A percentile compares a stretch with the other conserved stretches of the same genome.
These are phyloP conservation scores for Stylophora pistillata DNA, from an alignment of 64 coral and sea anemone genomes.

Conservation along the genomic window DNA sequence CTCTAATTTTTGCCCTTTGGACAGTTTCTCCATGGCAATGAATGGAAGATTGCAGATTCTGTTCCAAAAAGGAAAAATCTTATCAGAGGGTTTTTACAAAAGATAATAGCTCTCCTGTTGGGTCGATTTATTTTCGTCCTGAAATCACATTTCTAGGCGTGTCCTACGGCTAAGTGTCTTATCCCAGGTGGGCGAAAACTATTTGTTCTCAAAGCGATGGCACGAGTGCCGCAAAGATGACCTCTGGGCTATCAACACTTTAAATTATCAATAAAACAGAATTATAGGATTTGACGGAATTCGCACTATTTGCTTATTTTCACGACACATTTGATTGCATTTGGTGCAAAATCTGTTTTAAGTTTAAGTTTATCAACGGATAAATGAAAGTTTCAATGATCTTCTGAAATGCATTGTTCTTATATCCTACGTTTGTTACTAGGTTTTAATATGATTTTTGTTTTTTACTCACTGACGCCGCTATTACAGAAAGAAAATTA, in stretches of 20 bases:
- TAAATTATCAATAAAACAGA: background rate
- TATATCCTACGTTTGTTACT: too few relatives aligned
- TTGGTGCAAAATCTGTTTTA: background rate
- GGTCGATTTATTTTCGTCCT: background rate
- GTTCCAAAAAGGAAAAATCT: background rate
- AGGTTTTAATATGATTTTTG: too few relatives aligned
- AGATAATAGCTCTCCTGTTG: background rate
- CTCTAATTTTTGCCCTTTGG: background rate
- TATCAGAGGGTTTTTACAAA: background rate
- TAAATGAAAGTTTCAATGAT: background rate
- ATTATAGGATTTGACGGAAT: constrained; percentile 6
- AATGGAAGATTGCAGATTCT: background rate
- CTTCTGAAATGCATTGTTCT: background rate
- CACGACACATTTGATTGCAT: background rate
- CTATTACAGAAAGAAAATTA: too few relatives aligned
- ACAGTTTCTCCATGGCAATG: background rate
- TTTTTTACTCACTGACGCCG: too few relatives aligned
- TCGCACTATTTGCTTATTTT: constrained; percentile 14
- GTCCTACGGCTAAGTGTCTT: background rate
- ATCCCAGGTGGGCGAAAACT: background rate
- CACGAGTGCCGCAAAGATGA: background rate
- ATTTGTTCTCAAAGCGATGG: background rate
- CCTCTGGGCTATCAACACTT: background rate
- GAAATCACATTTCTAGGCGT: background rate
- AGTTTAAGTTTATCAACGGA: background rate